These are phyloP conservation scores for Patella caerulea DNA, from an alignment of 2,888 invertebrate genomes.

Conservation along the genomic window DNA sequence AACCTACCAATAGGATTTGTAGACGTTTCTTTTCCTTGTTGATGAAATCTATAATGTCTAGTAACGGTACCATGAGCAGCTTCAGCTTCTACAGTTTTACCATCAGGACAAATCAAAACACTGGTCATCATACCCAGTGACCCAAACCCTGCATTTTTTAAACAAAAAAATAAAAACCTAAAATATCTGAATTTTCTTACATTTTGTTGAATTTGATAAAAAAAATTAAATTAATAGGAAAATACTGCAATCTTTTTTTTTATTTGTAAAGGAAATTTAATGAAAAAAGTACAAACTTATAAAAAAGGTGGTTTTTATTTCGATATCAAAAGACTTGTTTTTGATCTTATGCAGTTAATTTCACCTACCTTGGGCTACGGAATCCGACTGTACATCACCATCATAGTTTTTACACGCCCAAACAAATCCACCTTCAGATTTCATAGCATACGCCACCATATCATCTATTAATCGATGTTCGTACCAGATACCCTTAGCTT, in stretches of 20 bases:
- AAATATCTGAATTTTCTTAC: too few relatives aligned
- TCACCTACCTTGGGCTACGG: slow-evolving; percentile 89
- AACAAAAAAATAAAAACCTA: too few relatives aligned
- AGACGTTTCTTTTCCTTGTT: slow-evolving; percentile 93
- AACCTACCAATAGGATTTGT: slow-evolving; percentile 91
- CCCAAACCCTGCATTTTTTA: slow-evolving; percentile 77
- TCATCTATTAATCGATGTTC: slow-evolving; percentile 98
- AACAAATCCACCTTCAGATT: slow-evolving; percentile 97
- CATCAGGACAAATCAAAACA: slow-evolving; percentile 96
- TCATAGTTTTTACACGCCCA: slow-evolving; percentile 99
- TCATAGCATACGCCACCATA: slow-evolving; percentile 98
- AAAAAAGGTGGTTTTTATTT: too few relatives aligned
- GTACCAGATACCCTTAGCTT: slow-evolving; percentile 93
- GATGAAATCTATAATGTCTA: slow-evolving; percentile 81
- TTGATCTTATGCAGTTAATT: too few relatives aligned
- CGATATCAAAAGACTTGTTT: too few relatives aligned
- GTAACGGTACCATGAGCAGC: slow-evolving; percentile 99
- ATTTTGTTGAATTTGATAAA: too few relatives aligned
- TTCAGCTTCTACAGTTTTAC: slow-evolving; percentile 97
- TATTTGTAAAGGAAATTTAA: too few relatives aligned
- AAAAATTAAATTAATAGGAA: too few relatives aligned
- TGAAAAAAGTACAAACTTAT: too few relatives aligned
- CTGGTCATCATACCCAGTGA: slow-evolving; percentile 99
- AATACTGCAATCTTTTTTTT: too few relatives aligned
- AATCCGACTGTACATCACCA: slow-evolving; percentile 98